Evolutionary conservation across 2,888 invertebrate genomes (phyloP).

Genomic region (Protonemura montana): DNA sequence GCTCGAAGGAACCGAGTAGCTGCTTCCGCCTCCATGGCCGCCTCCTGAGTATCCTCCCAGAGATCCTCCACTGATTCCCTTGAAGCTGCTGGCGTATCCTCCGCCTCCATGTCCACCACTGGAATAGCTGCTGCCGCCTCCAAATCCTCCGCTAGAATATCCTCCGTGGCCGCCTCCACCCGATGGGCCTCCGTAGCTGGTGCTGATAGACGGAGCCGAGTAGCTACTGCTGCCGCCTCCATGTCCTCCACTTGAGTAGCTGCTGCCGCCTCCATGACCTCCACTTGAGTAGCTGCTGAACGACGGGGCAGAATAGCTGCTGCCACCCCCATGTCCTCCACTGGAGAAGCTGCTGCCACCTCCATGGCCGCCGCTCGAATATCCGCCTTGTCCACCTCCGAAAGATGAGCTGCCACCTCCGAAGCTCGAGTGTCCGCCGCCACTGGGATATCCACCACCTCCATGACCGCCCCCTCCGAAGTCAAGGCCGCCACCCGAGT

Average conservation of each 20-base stretch:
- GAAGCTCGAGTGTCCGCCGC: conserved; percentile 13
- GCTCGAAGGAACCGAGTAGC: not conserved
- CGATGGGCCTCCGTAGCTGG: not conserved
- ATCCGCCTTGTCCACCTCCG: conserved; percentile 39
- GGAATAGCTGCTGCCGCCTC: conserved; percentile 27
- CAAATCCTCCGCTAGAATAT: conserved; percentile 9
- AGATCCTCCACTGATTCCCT: not conserved
- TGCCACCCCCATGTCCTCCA: not conserved
- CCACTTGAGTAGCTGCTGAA: conserved; percentile 14
- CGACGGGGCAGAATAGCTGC: no score
- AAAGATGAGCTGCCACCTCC: not conserved
- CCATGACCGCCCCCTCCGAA: not conserved
- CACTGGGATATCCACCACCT: not conserved
- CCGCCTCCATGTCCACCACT: conserved; percentile 35
- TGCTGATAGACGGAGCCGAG: not conserved
- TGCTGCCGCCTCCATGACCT: conserved; percentile 38
- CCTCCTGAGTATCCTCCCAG: conserved; percentile 16
- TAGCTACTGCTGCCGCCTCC: not conserved
- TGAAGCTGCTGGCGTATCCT: conserved; percentile 16
- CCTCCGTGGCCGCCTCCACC: conserved; percentile 7
- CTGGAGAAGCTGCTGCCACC: conserved; percentile 1
- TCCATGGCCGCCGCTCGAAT: conserved; percentile 18
- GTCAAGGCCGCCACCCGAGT: not conserved
- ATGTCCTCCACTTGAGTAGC: conserved; percentile 39
- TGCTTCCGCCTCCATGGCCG: conserved; percentile 17